Percentiles rank a stretch among this genome's conserved stretches.
Conservation (phyloP, 2,888 invertebrate species). For the Bimastos eiseni region DNA sequence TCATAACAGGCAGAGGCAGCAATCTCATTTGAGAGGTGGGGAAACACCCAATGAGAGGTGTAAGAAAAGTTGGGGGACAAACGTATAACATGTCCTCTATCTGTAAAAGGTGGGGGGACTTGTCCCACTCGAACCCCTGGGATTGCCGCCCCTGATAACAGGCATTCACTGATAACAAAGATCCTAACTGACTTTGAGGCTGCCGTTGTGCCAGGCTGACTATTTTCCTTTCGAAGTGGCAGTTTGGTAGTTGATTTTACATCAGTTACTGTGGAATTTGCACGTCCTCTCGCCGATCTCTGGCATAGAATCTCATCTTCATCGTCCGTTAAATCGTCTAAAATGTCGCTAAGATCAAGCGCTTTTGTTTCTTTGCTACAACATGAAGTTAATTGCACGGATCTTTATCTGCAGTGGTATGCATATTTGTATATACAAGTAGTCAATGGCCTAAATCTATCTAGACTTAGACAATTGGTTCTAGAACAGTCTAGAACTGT, state of each 20-base stretch:
- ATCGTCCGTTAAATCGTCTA: constrained; percentile 13
- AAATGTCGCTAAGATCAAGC: neutral
- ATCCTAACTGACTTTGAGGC: neutral
- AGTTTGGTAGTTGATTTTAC: constrained; percentile 4
- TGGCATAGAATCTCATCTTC: neutral
- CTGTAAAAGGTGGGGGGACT: no score
- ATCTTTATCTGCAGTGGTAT: no score
- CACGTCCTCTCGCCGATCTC: neutral
- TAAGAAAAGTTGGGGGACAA: no score
- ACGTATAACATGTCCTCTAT: no score
- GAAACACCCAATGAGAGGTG: no score
- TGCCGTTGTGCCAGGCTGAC: neutral
- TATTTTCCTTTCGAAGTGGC: constrained; percentile 2
- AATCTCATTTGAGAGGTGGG: no score
- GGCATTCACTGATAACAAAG: neutral
- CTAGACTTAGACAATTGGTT: neutral
- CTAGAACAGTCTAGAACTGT: neutral
- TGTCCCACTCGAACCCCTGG: no score
- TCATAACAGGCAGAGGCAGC: no score
- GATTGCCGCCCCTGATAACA: no score
- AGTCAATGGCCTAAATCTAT: neutral
- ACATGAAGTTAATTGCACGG: neutral
- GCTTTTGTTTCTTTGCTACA: neutral
- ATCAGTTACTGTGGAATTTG: neutral
- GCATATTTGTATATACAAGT: neutral